Evolutionary conservation across 2,797 vertebrate genomes (phyloP).

Genomic region (Lindbergichthys nudifrons): DNA sequence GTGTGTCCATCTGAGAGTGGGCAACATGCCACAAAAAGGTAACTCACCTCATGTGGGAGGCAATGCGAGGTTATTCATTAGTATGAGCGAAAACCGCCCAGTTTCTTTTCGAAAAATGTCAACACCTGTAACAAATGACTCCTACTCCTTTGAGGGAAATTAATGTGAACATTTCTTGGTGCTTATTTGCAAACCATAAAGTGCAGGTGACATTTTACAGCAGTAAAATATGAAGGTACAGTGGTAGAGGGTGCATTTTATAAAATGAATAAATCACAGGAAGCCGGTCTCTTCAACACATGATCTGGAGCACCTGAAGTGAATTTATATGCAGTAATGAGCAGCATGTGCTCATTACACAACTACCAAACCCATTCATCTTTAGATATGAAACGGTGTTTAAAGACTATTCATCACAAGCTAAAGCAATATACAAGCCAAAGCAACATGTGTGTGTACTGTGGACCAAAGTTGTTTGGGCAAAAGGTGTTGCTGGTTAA

Average conservation of each 20-base stretch:
- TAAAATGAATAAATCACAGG: conserved; percentile 16
- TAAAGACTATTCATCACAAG: conserved; percentile 41
- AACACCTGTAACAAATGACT: conserved; percentile 62
- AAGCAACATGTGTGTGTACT: conserved; percentile 7
- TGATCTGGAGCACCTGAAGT: conserved; percentile 9
- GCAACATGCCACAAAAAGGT: conserved; percentile 22
- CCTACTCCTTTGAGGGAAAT: conserved; percentile 42
- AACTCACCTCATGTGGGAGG: conserved; percentile 28
- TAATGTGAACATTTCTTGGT: conserved; percentile 44
- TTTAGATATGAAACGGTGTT: conserved; percentile 52
- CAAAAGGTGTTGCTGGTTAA: conserved; percentile 9
- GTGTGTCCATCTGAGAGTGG: conserved; percentile 14
- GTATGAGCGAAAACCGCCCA: conserved; percentile 41
- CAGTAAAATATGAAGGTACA: neutral
- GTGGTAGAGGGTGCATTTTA: neutral
- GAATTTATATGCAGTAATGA: conserved; percentile 32
- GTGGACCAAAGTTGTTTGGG: conserved; percentile 13
- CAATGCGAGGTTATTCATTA: conserved; percentile 64
- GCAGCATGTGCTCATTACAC: conserved; percentile 31
- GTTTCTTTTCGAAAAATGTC: conserved; percentile 65
- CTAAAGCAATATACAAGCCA: conserved; percentile 39
- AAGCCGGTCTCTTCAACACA: conserved; percentile 7
- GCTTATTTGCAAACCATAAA: conserved; percentile 13
- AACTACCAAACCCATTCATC: conserved; percentile 44
- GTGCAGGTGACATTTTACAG: conserved; percentile 10